Conservation (phyloP, 1,140 invertebrate species). For the Zelostemma sp. region DNA sequence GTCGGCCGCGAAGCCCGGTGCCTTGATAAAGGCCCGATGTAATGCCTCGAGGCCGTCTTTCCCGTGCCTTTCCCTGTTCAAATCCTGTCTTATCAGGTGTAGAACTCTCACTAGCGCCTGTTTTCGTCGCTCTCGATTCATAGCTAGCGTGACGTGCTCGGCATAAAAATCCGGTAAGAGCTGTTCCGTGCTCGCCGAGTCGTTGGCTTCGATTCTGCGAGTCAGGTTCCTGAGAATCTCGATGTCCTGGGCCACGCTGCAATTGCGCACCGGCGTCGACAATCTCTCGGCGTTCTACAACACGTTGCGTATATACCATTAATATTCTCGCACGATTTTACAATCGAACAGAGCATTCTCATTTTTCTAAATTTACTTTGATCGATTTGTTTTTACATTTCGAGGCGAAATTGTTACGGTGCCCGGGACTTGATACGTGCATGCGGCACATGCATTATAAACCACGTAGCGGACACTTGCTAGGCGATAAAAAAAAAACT, state of each 20-base stretch:
- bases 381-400: too few species aligned
- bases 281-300: constrained; percentile 79
- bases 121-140: constrained; percentile 91
- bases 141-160: constrained; percentile 91
- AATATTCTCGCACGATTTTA: not conserved
- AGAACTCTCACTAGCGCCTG: constrained; percentile 84
- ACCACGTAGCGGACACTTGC: not conserved
- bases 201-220: constrained; percentile 68
- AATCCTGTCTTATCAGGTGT: constrained; percentile 85
- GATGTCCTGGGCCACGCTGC: constrained; percentile 83
- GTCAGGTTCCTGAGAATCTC: constrained; percentile 75
- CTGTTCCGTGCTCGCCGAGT: constrained; percentile 76
- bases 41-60: constrained; percentile 90
- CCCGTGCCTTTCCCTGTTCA: constrained; percentile 87
- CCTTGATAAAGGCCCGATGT: constrained; percentile 89
- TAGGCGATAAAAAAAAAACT: constrained; percentile 9
- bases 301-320: not conserved
- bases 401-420: not conserved
- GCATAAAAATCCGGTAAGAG: constrained; percentile 94
- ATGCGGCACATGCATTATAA: not conserved
- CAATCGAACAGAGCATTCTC: too few species aligned
- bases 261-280: constrained; percentile 76
- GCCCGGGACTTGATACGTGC: not conserved
- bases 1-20: constrained; percentile 89
- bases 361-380: too few species aligned